phyloP scores from a whole-genome alignment of 2,888 invertebrate species.

The Agrypnus murinus region DNA sequence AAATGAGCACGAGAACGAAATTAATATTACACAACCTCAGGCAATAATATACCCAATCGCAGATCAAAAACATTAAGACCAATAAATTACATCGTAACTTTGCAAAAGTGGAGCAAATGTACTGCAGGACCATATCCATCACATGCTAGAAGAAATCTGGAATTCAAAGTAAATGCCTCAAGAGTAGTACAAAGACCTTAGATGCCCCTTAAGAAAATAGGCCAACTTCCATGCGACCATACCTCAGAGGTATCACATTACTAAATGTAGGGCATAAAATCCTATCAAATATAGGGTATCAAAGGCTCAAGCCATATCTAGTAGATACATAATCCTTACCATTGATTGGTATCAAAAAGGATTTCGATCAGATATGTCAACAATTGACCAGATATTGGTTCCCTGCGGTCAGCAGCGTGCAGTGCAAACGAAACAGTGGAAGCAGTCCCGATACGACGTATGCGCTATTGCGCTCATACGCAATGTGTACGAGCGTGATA shows the following conservation, averaged over 20 bases:
- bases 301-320: slow-evolving; percentile 5
- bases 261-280: slow-evolving; percentile 6
- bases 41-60: background rate
- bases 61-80: background rate
- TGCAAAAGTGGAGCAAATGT: background rate
- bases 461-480: too few relatives aligned
- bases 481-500: too few relatives aligned
- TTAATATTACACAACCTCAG: background rate
- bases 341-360: slow-evolving; percentile 5
- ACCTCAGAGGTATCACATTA: slow-evolving; percentile 16
- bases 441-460: too few relatives aligned
- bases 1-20: background rate
- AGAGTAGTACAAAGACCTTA: background rate
- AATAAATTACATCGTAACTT: background rate
- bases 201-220: background rate
- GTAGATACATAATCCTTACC: background rate
- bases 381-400: too few relatives aligned
- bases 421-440: too few relatives aligned
- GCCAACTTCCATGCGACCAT: too few relatives aligned
- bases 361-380: slow-evolving; percentile 1
- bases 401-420: too few relatives aligned
- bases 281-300: background rate
- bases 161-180: background rate
- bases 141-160: background rate
- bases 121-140: background rate